Conservation (phyloP, 1,140 invertebrate genomes). For the Drosophila elegans region DNA sequence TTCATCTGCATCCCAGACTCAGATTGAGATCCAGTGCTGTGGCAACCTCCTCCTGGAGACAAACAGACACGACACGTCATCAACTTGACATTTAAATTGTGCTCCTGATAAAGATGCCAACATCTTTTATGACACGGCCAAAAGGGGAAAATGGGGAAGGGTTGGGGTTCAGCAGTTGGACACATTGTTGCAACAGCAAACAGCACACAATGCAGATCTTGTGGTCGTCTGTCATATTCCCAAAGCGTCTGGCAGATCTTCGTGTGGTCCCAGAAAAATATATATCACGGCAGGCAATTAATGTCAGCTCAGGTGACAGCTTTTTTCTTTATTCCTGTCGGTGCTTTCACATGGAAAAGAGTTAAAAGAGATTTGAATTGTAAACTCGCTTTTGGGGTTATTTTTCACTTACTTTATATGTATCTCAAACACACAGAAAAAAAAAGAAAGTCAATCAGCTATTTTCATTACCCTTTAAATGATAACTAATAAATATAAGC, state of each 20-base stretch:
- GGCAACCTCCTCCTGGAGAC: conserved; percentile 17
- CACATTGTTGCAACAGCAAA: conserved; percentile 49
- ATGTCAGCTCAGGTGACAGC: conserved; percentile 68
- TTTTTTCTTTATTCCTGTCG: conserved; percentile 26
- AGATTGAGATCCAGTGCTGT: not conserved
- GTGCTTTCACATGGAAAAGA: conserved; percentile 34
- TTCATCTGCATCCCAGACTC: not conserved
- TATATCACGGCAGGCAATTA: conserved; percentile 70
- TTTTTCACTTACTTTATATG: not conserved
- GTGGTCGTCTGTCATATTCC: conserved; percentile 62
- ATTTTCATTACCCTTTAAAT: not conserved
- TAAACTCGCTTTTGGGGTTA: conserved; percentile 1
- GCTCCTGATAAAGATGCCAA: conserved; percentile 80
- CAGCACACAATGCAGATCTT: conserved; percentile 34
- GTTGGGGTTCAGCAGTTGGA: conserved; percentile 30
- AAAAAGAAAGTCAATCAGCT: not conserved
- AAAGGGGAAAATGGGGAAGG: not conserved
- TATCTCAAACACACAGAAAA: not conserved
- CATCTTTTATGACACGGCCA: conserved; percentile 52
- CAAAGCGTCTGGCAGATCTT: conserved; percentile 29
- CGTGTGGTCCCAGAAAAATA: conserved; percentile 61
- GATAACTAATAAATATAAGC: not conserved
- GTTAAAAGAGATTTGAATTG: not conserved
- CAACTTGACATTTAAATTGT: conserved; percentile 80
- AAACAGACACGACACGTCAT: conserved; percentile 77